Base-by-base conservation (phyloP, 2,888 invertebrate species). In the Drosophila tripunctata region DNA sequence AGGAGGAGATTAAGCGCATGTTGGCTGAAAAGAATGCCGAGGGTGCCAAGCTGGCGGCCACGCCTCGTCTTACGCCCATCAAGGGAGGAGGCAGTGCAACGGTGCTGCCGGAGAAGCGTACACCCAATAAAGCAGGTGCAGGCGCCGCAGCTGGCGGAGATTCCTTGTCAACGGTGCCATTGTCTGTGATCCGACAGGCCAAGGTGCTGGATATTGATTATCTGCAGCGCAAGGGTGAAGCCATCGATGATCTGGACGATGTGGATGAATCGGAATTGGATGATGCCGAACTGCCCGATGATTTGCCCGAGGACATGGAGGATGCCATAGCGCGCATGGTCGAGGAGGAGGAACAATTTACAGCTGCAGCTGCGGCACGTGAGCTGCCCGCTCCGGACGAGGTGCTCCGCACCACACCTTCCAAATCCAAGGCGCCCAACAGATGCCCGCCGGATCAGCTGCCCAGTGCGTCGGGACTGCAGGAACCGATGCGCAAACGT, bases 331-430 rank as follows among this genome's bases (percentile, higher is more conserved):
- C 91, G n/a, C 93, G 93, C 81, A 93, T 94, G 93, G 93, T 94
- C 90, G 94, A 94, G 71, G 94, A 94, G 78, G 93, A 94, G 66
- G 93, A 93, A 44, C 94, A 93, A 69, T 93, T 93, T 58, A 93
- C 93, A 40, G 93, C 93, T 40, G 93, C 93, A 0, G 92, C 93
- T 27, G 92, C 93, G 12, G 93, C 90, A 0, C 92, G 93, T 40
- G 93, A 93, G 33, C 69, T 92, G 6, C 93, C 93, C 47, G 89
- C 93, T 2, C 71, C 93, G 2, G 88, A 88, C 41, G 90, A 90
- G 24, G 86, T 90, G 12, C 24, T 90, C n/a, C 86, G 89, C 1
- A 75, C 87, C 0, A 64, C 77, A 17, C 67, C 75, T 5, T 38
- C 24, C 6, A 84, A 82, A 27, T 4, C 75, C 0, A 77, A 79